These are phyloP conservation scores for Thryonomys swinderianus DNA, from an alignment of 2,113 vertebrate species.

Conservation along the genomic window DNA sequence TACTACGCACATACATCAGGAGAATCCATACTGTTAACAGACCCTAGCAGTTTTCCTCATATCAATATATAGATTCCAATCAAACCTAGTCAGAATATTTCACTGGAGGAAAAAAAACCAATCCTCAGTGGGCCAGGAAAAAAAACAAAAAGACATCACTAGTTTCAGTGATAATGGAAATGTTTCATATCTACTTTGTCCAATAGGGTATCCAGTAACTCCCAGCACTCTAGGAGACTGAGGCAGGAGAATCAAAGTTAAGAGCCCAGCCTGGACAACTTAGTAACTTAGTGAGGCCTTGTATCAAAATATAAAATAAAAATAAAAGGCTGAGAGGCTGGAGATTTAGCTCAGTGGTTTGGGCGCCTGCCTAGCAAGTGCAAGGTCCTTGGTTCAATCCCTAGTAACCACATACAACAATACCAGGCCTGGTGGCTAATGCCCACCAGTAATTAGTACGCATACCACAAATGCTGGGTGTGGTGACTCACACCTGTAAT, in stretches of 20 bases:
- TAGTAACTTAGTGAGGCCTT: background rate
- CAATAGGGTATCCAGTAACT: background rate
- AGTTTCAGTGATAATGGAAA: background rate
- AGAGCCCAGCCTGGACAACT: background rate
- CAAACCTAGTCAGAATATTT: constrained; percentile 29
- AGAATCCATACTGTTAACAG: background rate
- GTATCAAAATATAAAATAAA: background rate
- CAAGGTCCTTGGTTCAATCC: background rate
- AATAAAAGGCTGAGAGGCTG: background rate
- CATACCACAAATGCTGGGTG: no score
- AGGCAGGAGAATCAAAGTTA: background rate
- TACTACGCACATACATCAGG: background rate
- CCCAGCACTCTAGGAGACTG: background rate
- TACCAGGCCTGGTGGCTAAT: no score
- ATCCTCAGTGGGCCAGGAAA: background rate
- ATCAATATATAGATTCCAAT: background rate
- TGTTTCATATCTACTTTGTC: background rate
- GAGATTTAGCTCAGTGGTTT: background rate
- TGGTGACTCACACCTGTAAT: no score
- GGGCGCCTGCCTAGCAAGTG: no score
- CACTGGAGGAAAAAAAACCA: background rate
- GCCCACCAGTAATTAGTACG: no score
- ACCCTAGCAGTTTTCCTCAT: background rate
- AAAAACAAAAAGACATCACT: background rate
- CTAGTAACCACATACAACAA: no score